A percentile compares a stretch with the other conserved stretches of the same genome.
These are phyloP conservation scores for Cordilura impudica DNA, from an alignment of 2,888 invertebrate species.

Conservation along the genomic window DNA sequence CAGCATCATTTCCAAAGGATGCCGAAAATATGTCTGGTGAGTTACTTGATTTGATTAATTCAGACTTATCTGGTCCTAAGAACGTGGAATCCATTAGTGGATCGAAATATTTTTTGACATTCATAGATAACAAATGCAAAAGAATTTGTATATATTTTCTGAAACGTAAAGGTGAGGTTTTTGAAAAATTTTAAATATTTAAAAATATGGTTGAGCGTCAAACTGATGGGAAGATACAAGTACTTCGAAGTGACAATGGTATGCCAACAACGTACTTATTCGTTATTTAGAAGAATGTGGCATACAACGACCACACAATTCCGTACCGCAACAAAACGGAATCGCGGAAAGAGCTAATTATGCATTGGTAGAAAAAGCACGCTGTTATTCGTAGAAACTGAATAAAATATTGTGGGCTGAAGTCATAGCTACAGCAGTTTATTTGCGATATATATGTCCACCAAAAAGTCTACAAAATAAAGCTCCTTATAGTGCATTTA, in stretches of 20 bases:
- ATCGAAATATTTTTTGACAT: slow-evolving; percentile 13
- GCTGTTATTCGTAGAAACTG: not conserved
- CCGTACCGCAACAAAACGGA: not conserved
- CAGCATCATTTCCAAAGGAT: not conserved
- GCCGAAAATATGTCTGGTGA: not conserved
- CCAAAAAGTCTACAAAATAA: too few relatives aligned
- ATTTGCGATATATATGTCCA: too few relatives aligned
- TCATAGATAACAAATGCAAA: slow-evolving; percentile 15
- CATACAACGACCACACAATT: not conserved
- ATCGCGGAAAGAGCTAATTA: not conserved
- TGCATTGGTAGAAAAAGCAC: not conserved
- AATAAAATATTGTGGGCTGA: not conserved
- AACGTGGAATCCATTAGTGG: not conserved
- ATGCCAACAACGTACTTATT: not conserved
- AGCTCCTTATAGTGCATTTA: too few relatives aligned
- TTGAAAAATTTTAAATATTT: slow-evolving; percentile 3
- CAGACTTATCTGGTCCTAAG: not conserved
- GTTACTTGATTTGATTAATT: not conserved
- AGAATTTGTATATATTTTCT: slow-evolving; percentile 26
- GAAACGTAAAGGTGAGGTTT: slow-evolving; percentile 15
- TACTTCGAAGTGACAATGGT: not conserved
- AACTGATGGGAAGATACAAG: not conserved
- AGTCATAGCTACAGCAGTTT: too few relatives aligned
- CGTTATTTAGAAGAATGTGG: not conserved
- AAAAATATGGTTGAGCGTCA: slow-evolving; percentile 1